These are phyloP conservation scores for Syngnathoides biaculeatus DNA, from an alignment of 2,113 vertebrate species.

Conservation along the genomic window DNA sequence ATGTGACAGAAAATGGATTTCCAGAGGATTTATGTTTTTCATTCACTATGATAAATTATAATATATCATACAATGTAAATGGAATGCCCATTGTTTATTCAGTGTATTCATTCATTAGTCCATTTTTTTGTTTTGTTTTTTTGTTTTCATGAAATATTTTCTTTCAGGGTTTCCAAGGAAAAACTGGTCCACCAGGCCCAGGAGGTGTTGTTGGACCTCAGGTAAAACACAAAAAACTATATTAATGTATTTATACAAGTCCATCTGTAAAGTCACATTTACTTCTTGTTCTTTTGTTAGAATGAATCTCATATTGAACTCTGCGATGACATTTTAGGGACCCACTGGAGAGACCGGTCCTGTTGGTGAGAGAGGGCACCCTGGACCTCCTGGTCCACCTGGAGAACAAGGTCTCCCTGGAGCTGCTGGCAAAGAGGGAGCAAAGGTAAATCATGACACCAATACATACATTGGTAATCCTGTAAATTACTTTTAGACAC, in stretches of 20 bases:
- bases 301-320: not conserved
- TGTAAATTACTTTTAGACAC: not conserved
- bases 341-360: slow-evolving; percentile 94
- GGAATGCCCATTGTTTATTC: not conserved
- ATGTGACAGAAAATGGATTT: too few relatives aligned
- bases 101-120: not conserved
- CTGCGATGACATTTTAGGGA: slow-evolving; percentile 63
- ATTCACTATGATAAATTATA: too few relatives aligned
- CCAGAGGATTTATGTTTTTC: too few relatives aligned
- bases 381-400: slow-evolving; percentile 93
- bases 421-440: slow-evolving; percentile 93
- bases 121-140: slow-evolving; percentile 1
- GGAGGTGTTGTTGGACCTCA: slow-evolving; percentile 97
- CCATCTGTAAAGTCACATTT: not conserved
- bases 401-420: slow-evolving; percentile 96
- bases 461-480: not conserved
- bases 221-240: slow-evolving; percentile 64
- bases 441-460: slow-evolving; percentile 77
- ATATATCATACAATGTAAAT: too few relatives aligned
- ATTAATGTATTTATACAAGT: not conserved
- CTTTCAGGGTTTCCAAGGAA: slow-evolving; percentile 95
- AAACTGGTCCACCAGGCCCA: slow-evolving; percentile 95
- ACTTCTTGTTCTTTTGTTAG: not conserved
- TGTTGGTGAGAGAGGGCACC: slow-evolving; percentile 93
- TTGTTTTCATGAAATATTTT: slow-evolving; percentile 22